Base-by-base conservation (phyloP, 2,797 vertebrate species). In the Pempheris klunzingeri region DNA sequence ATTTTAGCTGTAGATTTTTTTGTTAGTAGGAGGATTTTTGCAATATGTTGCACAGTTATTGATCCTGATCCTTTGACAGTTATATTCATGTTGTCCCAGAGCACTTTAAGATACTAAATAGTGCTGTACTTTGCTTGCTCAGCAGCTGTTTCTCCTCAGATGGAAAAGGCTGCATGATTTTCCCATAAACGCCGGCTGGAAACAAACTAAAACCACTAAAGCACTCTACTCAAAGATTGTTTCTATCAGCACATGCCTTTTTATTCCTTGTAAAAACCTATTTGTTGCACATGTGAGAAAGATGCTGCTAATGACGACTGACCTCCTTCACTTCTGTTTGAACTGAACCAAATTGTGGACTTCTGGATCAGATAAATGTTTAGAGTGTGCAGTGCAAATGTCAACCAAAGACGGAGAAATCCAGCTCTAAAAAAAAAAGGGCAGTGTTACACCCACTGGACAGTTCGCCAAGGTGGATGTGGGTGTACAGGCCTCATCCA, bases 401-500 rank as follows among this genome's bases (percentile, higher is more conserved):
- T 59, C 17, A 70, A 30, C 30, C 17, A 3, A 28, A 26, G 49
- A 11, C 20, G 1, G 50, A 18, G 36, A 53, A 36, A n/a, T 61
- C 30, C 15, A 64, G 49, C 14, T 13, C 11, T 8, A 13, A 14
- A 18, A 63, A 22, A n/a, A 26, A 52, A 55, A 69, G 41, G 39
- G 66, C 77, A 66, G 54, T 61, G 72, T 81, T 68, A 81, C 68
- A 72, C 30, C 3, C 0, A 20, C 18, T 1, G 30, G 8, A 36
- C 41, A 38, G 36, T 24, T 36, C 72, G 68, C 62, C 57, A 22
- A 50, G n/a, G 13, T 44, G 5, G 62, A 44, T 57, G 44, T 55
- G 38, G 38, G 32, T 1, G 39, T 24, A 5, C 18, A 20, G 47
- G 39, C 43, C 17, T n/a, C n/a, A n/a, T n/a, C n/a, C n/a, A n/a